These are phyloP conservation scores for Euplagia quadripunctaria DNA, from an alignment of 2,888 invertebrate species.

Conservation along the genomic window DNA sequence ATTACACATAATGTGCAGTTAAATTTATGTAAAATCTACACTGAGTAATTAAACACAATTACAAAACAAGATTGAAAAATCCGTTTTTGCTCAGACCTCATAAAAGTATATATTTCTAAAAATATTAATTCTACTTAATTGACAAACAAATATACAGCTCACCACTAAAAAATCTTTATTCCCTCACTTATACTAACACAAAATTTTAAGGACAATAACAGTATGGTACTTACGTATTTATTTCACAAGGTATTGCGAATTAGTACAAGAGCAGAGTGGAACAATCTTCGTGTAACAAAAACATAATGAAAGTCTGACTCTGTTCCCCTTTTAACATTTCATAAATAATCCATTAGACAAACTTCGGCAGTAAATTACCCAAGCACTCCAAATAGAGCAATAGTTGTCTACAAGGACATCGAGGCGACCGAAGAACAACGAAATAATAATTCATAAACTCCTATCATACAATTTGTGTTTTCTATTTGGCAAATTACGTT, in stretches of 20 bases:
- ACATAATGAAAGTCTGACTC: not conserved
- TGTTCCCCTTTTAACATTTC: slow-evolving; percentile 18
- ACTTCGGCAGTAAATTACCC: slow-evolving; percentile 26
- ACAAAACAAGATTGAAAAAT: too few species aligned
- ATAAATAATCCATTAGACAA: slow-evolving; percentile 22
- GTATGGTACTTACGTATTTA: too few species aligned
- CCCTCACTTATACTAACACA: not conserved
- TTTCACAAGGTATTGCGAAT: not conserved
- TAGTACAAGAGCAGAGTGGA: not conserved
- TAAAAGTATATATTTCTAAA: too few species aligned
- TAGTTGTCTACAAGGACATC: slow-evolving; percentile 10
- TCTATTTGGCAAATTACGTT: slow-evolving; percentile 35
- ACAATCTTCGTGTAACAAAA: not conserved
- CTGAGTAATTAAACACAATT: too few species aligned
- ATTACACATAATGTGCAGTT: too few species aligned
- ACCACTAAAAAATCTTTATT: too few species aligned
- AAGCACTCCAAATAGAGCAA: slow-evolving; percentile 26
- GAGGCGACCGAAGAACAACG: not conserved
- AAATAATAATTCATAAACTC: slow-evolving; percentile 36
- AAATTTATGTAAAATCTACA: too few species aligned
- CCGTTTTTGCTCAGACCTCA: too few species aligned
- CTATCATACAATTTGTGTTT: slow-evolving; percentile 29
- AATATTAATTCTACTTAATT: too few species aligned
- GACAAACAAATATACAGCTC: too few species aligned
- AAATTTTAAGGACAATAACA: not conserved